These are phyloP conservation scores for Antitype chi DNA, from an alignment of 2,888 invertebrate species.

Conservation along the genomic window DNA sequence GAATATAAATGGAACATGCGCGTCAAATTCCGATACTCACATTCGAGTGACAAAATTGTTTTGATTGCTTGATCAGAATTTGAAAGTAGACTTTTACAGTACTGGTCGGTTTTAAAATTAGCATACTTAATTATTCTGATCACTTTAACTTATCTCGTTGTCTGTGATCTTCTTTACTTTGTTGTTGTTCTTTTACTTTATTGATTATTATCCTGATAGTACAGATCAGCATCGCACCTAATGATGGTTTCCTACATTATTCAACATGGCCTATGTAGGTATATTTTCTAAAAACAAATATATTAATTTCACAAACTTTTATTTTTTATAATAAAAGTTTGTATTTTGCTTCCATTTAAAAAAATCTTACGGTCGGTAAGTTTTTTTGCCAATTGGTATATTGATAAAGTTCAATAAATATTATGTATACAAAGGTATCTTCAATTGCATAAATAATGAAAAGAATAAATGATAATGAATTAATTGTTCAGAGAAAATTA, in stretches of 20 bases:
- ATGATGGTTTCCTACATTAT: neutral
- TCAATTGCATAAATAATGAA: neutral
- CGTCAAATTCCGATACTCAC: constrained; percentile 44
- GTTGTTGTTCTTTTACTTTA: neutral
- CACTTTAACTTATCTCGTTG: neutral
- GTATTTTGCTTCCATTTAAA: neutral
- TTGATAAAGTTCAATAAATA: neutral
- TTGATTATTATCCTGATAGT: neutral
- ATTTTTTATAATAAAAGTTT: neutral
- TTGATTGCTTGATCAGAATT: constrained; percentile 41
- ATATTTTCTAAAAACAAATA: neutral
- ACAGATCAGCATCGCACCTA: neutral
- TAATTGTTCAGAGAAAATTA: constrained; percentile 25
- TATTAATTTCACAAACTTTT: neutral
- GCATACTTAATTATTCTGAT: constrained; percentile 15
- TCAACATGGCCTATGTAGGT: neutral
- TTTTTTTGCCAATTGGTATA: neutral
- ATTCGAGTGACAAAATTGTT: constrained; percentile 60
- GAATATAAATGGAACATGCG: constrained; percentile 58
- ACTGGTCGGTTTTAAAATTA: constrained; percentile 14
- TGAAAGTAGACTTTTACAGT: neutral
- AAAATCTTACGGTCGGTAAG: neutral
- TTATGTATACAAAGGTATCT: neutral
- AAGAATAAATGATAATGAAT: constrained; percentile 22
- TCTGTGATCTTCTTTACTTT: neutral